Conservation (phyloP, 1,140 invertebrate species). For the Gonioctena quinquepunctata region DNA sequence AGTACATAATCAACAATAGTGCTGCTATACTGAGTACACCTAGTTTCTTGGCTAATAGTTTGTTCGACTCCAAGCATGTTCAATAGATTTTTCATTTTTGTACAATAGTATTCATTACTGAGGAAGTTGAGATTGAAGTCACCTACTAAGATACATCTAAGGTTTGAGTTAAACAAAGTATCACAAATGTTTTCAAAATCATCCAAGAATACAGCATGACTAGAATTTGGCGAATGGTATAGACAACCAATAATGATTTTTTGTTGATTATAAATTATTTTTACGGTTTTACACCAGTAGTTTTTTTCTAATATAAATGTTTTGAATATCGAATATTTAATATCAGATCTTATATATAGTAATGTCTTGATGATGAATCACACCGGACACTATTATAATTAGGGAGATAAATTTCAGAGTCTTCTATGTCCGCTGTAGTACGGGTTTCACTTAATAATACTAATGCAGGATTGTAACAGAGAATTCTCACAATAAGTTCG, state of each 20-base stretch:
- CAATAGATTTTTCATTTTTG: not conserved
- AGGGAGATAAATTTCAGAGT: not conserved
- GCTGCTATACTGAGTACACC: too few relatives aligned
- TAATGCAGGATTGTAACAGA: not conserved
- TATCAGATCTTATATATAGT: not conserved
- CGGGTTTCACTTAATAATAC: not conserved
- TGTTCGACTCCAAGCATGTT: too few relatives aligned
- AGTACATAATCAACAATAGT: too few relatives aligned
- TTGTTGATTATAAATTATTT: not conserved
- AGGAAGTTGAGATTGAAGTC: not conserved
- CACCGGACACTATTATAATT: not conserved
- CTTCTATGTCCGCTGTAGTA: not conserved
- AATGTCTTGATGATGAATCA: not conserved
- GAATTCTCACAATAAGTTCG: not conserved
- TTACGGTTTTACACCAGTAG: not conserved
- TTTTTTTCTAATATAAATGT: not conserved
- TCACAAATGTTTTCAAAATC: not conserved
- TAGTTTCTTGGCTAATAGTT: too few relatives aligned
- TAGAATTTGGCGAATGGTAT: not conserved
- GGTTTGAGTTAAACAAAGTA: not conserved
- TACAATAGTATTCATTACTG: not conserved
- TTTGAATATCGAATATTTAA: not conserved
- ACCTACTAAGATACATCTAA: not conserved
- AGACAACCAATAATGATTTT: not conserved
- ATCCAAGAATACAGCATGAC: not conserved